These are phyloP conservation scores for Drosophila suboccidentalis DNA, from an alignment of 2,888 invertebrate genomes.

Conservation along the genomic window DNA sequence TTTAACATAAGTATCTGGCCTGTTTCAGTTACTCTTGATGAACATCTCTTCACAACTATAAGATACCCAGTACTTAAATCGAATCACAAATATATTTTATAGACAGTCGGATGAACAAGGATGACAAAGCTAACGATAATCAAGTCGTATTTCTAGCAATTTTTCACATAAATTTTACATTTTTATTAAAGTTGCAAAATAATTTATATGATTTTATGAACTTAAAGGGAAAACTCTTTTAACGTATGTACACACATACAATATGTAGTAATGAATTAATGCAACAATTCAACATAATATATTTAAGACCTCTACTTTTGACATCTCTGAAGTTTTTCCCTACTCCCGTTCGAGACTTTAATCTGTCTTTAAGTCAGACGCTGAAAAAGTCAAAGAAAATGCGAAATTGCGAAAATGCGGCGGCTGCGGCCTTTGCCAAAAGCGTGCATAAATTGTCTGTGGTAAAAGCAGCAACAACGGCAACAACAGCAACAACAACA, in stretches of 20 bases:
- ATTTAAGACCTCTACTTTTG: background rate
- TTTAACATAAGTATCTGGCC: no score
- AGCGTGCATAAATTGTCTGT: slow-evolving; percentile 85
- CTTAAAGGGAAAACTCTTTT: background rate
- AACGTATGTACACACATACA: background rate
- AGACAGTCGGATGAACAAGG: no score
- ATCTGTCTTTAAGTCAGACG: slow-evolving; percentile 46
- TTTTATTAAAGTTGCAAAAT: background rate
- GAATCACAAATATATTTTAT: no score
- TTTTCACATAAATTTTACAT: background rate
- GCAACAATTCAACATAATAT: background rate
- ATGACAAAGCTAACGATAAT: no score
- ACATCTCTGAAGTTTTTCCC: background rate
- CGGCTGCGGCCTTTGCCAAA: slow-evolving; percentile 62
- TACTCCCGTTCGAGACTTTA: slow-evolving; percentile 19
- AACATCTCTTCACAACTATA: no score
- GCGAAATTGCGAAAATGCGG: slow-evolving; percentile 35
- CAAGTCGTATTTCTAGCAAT: no score
- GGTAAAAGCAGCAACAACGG: slow-evolving; percentile 66
- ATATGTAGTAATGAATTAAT: no score
- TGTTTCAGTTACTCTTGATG: no score
- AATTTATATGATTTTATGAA: background rate
- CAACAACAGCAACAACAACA: slow-evolving; percentile 59
- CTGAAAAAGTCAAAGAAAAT: slow-evolving; percentile 49
- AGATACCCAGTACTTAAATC: no score